These are phyloP conservation scores for Lasioglossum morio DNA, from an alignment of 2,888 invertebrate genomes.

Conservation along the genomic window DNA sequence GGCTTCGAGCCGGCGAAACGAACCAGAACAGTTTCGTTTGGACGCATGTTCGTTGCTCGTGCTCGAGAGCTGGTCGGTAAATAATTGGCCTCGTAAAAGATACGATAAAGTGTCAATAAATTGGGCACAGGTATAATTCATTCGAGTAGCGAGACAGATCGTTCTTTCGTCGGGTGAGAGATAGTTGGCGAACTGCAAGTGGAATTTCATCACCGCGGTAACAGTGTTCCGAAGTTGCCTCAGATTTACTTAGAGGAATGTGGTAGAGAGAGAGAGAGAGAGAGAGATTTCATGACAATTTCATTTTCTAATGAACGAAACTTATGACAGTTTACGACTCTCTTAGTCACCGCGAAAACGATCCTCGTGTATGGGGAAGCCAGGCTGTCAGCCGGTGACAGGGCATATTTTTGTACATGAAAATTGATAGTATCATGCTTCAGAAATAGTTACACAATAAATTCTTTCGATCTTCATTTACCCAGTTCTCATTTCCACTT, in stretches of 20 bases:
- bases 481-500: not conserved
- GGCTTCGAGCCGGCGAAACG: not conserved
- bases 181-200: constrained; percentile 1
- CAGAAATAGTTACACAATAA: not conserved
- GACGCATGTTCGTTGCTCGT: constrained; percentile 3
- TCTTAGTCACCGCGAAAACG: not conserved
- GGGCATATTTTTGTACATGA: not conserved
- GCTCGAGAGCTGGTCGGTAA: not conserved
- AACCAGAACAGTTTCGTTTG: not conserved
- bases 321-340: constrained; percentile 12
- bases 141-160: not conserved
- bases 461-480: not conserved
- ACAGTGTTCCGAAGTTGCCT: not conserved
- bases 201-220: constrained; percentile 11
- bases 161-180: not conserved
- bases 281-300: not conserved
- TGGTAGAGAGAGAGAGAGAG: no score
- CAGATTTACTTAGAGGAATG: constrained; percentile 8
- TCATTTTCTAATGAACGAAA: not conserved
- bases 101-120: constrained; percentile 13
- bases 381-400: not conserved
- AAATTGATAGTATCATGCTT: not conserved
- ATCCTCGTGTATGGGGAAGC: not conserved
- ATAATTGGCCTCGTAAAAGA: constrained; percentile 2
- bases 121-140: constrained; percentile 1